Evolutionary conservation across 2,888 invertebrate genomes (phyloP).

Genomic region (Caenorhabditis wallacei): DNA sequence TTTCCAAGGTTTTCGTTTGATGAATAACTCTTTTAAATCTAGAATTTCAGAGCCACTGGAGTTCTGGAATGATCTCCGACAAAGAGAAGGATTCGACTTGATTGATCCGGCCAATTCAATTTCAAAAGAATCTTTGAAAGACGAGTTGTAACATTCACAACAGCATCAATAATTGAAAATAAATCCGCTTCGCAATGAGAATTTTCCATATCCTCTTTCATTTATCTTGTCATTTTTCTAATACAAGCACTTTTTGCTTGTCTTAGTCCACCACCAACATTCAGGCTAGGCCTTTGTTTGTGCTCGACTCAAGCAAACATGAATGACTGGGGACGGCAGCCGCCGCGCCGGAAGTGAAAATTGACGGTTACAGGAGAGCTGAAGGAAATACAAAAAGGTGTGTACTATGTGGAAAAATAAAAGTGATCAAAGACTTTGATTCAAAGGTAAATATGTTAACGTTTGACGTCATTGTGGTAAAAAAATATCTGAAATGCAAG

Average conservation of each 20-base stretch:
- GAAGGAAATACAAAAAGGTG: slow-evolving; percentile 6
- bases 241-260: slow-evolving; percentile 45
- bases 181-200: background rate
- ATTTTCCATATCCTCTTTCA: slow-evolving; percentile 21
- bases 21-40: background rate
- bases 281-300: slow-evolving; percentile 25
- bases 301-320: slow-evolving; percentile 47
- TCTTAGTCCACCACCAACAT: background rate
- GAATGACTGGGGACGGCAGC: slow-evolving; percentile 40
- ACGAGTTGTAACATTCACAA: slow-evolving; percentile 33
- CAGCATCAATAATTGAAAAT: background rate
- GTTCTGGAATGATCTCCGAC: slow-evolving; percentile 54
- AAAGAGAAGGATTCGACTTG: slow-evolving; percentile 53
- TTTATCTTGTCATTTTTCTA: slow-evolving; percentile 60
- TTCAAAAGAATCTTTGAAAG: background rate
- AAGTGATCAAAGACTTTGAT: too few species aligned
- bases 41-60: slow-evolving; percentile 34
- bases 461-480: slow-evolving; percentile 23
- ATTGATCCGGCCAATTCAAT: slow-evolving; percentile 45
- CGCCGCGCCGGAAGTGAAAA: slow-evolving; percentile 45
- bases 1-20: slow-evolving; percentile 39
- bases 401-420: background rate
- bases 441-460: background rate
- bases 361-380: slow-evolving; percentile 35
- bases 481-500: too few species aligned